These are phyloP conservation scores for Astropecten irregularis DNA, from an alignment of 53 echinoderm and acorn worm species.

Conservation along the genomic window DNA sequence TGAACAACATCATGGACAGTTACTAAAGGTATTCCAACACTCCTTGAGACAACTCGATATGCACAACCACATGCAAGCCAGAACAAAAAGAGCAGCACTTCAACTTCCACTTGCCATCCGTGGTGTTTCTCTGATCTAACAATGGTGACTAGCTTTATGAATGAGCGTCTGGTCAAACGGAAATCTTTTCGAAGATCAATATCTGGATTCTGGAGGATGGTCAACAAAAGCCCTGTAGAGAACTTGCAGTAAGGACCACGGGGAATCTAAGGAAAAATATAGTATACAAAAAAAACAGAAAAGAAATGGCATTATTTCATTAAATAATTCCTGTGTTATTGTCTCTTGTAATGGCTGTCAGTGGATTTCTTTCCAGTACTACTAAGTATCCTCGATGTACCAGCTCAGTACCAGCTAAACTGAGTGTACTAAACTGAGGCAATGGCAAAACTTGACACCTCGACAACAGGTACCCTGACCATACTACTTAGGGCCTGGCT, in stretches of 20 bases:
- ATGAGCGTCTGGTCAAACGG: background rate
- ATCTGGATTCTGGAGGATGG: background rate
- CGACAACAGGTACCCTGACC: too few species aligned
- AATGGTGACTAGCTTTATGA: background rate
- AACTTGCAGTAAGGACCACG: background rate
- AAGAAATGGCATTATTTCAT: too few species aligned
- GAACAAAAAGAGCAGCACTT: background rate
- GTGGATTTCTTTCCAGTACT: too few species aligned
- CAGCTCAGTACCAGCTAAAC: too few species aligned
- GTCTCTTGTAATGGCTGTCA: too few species aligned
- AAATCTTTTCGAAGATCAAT: background rate
- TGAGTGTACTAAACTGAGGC: too few species aligned
- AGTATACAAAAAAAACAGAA: too few species aligned
- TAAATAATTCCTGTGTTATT: too few species aligned
- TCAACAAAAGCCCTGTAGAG: background rate
- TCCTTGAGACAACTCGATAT: background rate
- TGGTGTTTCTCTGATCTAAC: background rate
- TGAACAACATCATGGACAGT: background rate
- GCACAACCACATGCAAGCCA: background rate
- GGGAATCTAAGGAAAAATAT: too few species aligned
- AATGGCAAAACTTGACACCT: too few species aligned
- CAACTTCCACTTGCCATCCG: background rate
- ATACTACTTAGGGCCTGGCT: too few species aligned
- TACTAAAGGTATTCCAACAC: background rate
- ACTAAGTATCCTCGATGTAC: too few species aligned